Evolutionary conservation across 1,140 invertebrate species (phyloP).

Genomic region (Lordiphosa stackelbergi): DNA sequence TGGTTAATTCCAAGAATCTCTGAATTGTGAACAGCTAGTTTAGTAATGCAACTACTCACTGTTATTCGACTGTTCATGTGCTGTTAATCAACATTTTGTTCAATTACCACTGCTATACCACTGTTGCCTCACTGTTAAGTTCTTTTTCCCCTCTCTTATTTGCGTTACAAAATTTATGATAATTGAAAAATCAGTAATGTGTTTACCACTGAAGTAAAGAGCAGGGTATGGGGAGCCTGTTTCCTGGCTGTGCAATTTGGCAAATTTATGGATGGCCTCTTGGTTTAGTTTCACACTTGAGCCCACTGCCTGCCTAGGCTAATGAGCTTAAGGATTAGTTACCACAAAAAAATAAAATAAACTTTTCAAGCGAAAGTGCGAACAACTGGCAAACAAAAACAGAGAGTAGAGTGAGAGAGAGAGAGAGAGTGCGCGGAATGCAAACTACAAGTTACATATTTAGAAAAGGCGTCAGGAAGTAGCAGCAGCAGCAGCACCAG

Average conservation of each 20-base stretch:
- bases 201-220: no score
- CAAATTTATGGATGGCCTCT: conserved; percentile 50
- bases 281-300: conserved; percentile 69
- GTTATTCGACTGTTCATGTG: no score
- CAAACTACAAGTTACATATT: conserved; percentile 10
- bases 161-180: no score
- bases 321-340: conserved; percentile 66
- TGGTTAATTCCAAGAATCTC: no score
- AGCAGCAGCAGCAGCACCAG: neutral
- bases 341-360: neutral
- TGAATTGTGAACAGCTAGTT: no score
- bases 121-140: no score
- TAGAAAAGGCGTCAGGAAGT: conserved; percentile 30
- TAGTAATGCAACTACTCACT: no score
- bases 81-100: no score
- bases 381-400: conserved; percentile 22
- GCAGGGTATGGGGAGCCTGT: neutral
- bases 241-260: conserved; percentile 38
- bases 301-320: conserved; percentile 50
- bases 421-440: conserved; percentile 8
- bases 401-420: conserved; percentile 3
- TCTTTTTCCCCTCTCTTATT: no score
- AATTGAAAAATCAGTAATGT: no score
- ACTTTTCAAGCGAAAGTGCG: conserved; percentile 11
- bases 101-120: no score